These are phyloP conservation scores for Philantomba maxwellii DNA, from an alignment of 2,113 vertebrate species.

Conservation along the genomic window DNA sequence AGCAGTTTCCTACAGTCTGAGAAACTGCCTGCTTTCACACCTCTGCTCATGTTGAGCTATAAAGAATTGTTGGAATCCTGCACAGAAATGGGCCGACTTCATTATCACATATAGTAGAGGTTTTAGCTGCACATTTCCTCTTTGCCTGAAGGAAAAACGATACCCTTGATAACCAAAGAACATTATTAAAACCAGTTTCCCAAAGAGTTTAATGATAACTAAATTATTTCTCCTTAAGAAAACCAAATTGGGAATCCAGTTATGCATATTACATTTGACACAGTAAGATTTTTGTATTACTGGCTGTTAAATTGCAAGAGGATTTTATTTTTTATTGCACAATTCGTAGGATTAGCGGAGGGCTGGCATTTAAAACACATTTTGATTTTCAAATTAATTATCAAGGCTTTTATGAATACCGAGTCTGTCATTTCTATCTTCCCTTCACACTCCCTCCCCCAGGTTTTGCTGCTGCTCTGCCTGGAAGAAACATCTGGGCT, in stretches of 20 bases:
- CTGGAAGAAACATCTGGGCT: slow-evolving; percentile 63
- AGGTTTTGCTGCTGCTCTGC: slow-evolving; percentile 40
- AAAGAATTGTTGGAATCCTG: slow-evolving; percentile 72
- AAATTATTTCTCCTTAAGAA: slow-evolving; percentile 74
- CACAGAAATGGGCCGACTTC: slow-evolving; percentile 71
- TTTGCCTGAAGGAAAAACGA: slow-evolving; percentile 75
- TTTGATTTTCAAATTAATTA: slow-evolving; percentile 58
- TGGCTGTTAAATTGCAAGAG: slow-evolving; percentile 39
- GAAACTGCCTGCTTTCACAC: slow-evolving; percentile 62
- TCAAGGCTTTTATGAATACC: background rate
- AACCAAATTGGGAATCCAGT: slow-evolving; percentile 65
- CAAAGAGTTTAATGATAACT: slow-evolving; percentile 75
- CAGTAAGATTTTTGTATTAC: background rate
- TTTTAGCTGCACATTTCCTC: slow-evolving; percentile 71
- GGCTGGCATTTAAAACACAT: slow-evolving; percentile 5
- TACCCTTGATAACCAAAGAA: slow-evolving; percentile 74
- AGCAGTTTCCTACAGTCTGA: slow-evolving; percentile 67
- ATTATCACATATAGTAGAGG: slow-evolving; percentile 72
- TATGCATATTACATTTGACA: slow-evolving; percentile 57
- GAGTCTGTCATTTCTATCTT: background rate
- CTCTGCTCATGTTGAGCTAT: slow-evolving; percentile 49
- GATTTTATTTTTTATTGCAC: slow-evolving; percentile 31
- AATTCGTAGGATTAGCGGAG: slow-evolving; percentile 39
- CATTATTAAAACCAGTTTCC: slow-evolving; percentile 75
- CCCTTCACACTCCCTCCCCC: background rate